Conservation (phyloP, 2,113 vertebrate genomes). For the Talpa occidentalis region DNA sequence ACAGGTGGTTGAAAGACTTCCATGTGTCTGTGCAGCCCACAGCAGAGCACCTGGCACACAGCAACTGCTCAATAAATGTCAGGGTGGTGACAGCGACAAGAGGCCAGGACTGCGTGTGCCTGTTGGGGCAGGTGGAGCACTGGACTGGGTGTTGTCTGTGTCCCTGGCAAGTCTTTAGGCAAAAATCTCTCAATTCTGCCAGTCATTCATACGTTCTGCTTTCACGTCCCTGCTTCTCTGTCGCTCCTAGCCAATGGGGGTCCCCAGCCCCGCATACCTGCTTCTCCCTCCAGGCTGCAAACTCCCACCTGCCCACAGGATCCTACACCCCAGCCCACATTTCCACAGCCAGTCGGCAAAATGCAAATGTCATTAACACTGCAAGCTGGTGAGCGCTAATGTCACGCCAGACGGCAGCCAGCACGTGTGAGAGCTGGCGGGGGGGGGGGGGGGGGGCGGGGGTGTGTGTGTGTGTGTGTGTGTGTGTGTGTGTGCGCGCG, state of each 20-base stretch:
- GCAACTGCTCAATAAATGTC: neutral
- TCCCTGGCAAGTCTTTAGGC: neutral
- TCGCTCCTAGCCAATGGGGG: no score
- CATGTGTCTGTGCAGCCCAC: neutral
- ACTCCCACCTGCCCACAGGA: neutral
- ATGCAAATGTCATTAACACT: conserved; percentile 60
- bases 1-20: neutral
- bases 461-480: no score
- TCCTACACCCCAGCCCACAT: neutral
- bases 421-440: neutral
- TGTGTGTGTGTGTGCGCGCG: no score
- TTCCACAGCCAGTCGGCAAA: conserved; percentile 3
- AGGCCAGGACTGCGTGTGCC: neutral
- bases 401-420: neutral
- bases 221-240: neutral
- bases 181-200: neutral
- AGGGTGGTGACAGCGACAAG: neutral
- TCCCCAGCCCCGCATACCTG: neutral
- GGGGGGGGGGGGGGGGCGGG: no score
- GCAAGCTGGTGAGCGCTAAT: conserved; percentile 20
- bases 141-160: neutral
- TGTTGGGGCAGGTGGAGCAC: accelerated
- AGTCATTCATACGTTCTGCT: neutral
- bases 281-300: neutral
- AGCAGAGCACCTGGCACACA: neutral